Conservation (phyloP, 2,113 vertebrate species). For the Carettochelys insculpta region DNA sequence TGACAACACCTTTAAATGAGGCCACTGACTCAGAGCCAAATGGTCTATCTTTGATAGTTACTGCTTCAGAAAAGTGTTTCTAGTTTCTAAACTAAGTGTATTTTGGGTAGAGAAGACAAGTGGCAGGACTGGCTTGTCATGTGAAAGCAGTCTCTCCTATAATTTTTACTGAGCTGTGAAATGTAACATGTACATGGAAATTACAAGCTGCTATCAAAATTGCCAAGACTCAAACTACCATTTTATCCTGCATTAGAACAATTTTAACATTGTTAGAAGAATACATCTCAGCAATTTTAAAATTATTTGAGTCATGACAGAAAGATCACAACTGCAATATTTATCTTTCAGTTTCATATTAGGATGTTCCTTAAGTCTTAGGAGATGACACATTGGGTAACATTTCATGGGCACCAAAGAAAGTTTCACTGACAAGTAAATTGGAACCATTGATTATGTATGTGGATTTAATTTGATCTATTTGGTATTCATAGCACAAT, state of each 20-base stretch:
- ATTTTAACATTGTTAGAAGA: slow-evolving; percentile 82
- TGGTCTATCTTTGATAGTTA: slow-evolving; percentile 32
- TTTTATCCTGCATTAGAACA: slow-evolving; percentile 82
- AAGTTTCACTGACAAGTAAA: slow-evolving; percentile 76
- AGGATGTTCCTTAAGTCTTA: slow-evolving; percentile 72
- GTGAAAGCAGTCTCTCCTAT: slow-evolving; percentile 40
- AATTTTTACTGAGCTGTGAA: slow-evolving; percentile 60
- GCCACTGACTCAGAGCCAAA: slow-evolving; percentile 19
- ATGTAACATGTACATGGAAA: slow-evolving; percentile 75
- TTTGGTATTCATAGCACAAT: slow-evolving; percentile 63
- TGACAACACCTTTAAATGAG: slow-evolving; percentile 11
- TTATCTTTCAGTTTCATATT: slow-evolving; percentile 80
- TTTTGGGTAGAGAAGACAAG: slow-evolving; percentile 29
- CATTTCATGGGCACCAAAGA: slow-evolving; percentile 57
- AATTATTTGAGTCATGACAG: slow-evolving; percentile 86
- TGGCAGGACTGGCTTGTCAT: slow-evolving; percentile 34
- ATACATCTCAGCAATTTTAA: slow-evolving; percentile 82
- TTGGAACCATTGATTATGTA: slow-evolving; percentile 65
- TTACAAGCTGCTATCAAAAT: slow-evolving; percentile 83
- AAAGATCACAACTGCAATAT: slow-evolving; percentile 83
- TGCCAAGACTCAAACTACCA: slow-evolving; percentile 80
- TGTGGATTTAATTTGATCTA: slow-evolving; percentile 68
- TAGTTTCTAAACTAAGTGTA: slow-evolving; percentile 14
- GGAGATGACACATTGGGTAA: slow-evolving; percentile 72
- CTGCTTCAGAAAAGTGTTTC: slow-evolving; percentile 29